A percentile compares a stretch with the other conserved stretches of the same genome.
These are phyloP conservation scores for Trachelus tabidus DNA, from an alignment of 2,888 invertebrate genomes.

Conservation along the genomic window DNA sequence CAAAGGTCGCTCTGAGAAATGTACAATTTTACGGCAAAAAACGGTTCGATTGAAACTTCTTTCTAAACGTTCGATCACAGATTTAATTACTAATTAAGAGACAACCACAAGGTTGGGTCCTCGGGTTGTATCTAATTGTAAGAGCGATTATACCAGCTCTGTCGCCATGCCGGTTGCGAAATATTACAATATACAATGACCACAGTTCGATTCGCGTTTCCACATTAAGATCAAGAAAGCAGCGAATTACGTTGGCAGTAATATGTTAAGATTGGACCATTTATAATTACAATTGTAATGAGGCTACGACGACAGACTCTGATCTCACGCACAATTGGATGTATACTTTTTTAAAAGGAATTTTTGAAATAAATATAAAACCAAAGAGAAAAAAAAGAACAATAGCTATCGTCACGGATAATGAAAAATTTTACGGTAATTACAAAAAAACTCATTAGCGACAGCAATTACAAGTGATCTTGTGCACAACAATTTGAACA, in stretches of 20 bases:
- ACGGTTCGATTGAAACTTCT: neutral
- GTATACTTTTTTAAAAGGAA: neutral
- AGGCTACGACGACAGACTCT: neutral
- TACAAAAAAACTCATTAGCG: slow-evolving; percentile 26
- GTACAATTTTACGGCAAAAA: neutral
- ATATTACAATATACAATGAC: neutral
- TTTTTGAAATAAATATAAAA: neutral
- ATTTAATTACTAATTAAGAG: neutral
- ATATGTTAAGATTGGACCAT: neutral
- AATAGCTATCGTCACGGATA: slow-evolving; percentile 3
- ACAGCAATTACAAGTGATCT: slow-evolving; percentile 34
- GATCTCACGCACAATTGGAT: neutral
- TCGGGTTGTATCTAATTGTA: neutral
- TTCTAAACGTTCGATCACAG: neutral
- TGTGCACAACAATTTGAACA: slow-evolving; percentile 58
- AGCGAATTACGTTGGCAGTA: neutral
- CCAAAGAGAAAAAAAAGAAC: neutral
- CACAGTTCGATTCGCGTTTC: neutral
- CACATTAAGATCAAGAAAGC: neutral
- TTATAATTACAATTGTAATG: neutral
- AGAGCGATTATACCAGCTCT: neutral
- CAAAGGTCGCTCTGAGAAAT: neutral
- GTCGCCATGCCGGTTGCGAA: neutral
- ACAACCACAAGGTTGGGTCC: neutral
- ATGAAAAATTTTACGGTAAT: slow-evolving; percentile 8